These are phyloP conservation scores for Sebastolobus alascanus DNA, from an alignment of 2,797 vertebrate species.

Conservation along the genomic window DNA sequence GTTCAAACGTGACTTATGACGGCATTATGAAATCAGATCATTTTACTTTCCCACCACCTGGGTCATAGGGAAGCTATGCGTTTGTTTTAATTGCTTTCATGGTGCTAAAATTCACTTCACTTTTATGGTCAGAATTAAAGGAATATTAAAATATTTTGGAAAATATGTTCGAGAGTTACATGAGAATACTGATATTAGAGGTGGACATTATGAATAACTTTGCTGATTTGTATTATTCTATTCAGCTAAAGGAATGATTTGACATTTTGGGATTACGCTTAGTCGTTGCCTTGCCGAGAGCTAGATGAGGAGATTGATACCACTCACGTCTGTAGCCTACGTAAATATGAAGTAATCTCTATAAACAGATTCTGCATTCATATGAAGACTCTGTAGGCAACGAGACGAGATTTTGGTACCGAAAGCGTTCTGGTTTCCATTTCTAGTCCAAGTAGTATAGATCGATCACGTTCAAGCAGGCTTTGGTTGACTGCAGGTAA, in stretches of 20 bases:
- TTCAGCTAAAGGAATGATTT: not conserved
- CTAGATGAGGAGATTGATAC: not conserved
- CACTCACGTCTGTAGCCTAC: not conserved
- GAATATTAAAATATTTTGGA: not conserved
- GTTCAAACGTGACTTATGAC: constrained; percentile 36
- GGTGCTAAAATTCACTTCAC: not conserved
- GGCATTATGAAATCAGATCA: constrained; percentile 35
- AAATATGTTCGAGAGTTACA: not conserved
- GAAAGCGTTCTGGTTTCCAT: too few species aligned
- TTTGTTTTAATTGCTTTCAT: constrained; percentile 25
- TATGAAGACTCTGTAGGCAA: too few species aligned
- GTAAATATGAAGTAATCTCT: not conserved
- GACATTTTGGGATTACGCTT: not conserved
- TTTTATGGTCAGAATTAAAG: constrained; percentile 5
- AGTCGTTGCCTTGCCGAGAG: too few species aligned
- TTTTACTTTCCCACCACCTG: not conserved
- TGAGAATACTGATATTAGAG: not conserved
- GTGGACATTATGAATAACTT: too few species aligned
- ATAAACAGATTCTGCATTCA: too few species aligned
- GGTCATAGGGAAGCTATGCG: not conserved
- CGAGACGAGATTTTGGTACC: too few species aligned
- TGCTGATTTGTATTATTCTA: not conserved
- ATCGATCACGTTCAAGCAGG: too few species aligned
- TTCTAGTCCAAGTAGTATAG: too few species aligned
- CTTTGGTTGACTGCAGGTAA: too few species aligned